Base-by-base conservation (phyloP, 2,113 vertebrate species). In the Gallinago jamesoni region DNA sequence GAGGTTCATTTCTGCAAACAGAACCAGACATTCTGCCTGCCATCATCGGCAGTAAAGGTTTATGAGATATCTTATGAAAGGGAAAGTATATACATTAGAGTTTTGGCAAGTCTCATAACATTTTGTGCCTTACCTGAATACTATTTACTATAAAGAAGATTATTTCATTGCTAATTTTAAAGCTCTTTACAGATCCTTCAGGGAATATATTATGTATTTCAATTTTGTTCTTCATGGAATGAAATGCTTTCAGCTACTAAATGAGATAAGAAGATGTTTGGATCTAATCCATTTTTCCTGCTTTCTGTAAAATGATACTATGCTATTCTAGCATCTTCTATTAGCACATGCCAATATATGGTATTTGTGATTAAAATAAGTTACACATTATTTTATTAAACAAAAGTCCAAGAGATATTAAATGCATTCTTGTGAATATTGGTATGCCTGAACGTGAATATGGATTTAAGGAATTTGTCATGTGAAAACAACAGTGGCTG, bases 21-120 rank as follows among this genome's bases (percentile, higher is more conserved):
- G 41, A 14, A 7, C 7, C 50, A 28, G 74, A 3, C 30, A 12
- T 11, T 1, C 23, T 59, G 60, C 31, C 66, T 59, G 68, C 19
- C 25, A 1, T 19, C 0, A 0, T 5, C 22, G 15, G 33, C 75
- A 24, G 4, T 4, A 9, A n/a, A 9, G n/a, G 3, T 16, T 9
- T 24, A 31, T 13, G 24, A 39, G 62, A 0, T 9, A 48, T 3
- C 39, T 50, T n/a, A 1, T 10, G 52, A 47, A 23, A 50, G 31
- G 20, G 19, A 27, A 48, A 22, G 16, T 7, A 3, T 11, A 10
- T 4, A 13, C 18, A 5, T 27, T 14, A 59, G 39, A 35, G n/a
- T 43, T 28, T 64, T 31, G 30, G 10, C 52, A 84, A 64, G 10
- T 18, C 27, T 41, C 30, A 31, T 24, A 35, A 21, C 8, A 2